These are phyloP conservation scores for Acrossocheilus wenchowensis DNA, from an alignment of 2,797 vertebrate genomes.

Conservation along the genomic window DNA sequence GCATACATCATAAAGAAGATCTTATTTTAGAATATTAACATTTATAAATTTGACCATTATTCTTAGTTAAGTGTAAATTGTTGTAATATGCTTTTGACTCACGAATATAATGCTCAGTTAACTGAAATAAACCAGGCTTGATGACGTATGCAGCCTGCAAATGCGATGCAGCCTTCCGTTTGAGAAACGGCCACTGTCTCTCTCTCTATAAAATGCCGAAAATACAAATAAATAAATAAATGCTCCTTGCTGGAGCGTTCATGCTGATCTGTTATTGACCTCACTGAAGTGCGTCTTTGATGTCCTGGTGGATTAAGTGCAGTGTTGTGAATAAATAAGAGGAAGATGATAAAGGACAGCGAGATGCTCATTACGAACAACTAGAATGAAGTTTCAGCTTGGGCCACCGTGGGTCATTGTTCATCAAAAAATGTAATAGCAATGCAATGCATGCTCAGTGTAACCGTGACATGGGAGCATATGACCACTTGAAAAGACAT, in stretches of 20 bases:
- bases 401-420: slow-evolving; percentile 6
- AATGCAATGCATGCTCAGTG: background rate
- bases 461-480: background rate
- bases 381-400: background rate
- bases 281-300: slow-evolving; percentile 8
- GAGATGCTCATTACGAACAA: slow-evolving; percentile 13
- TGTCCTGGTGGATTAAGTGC: slow-evolving; percentile 17
- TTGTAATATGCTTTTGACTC: no score
- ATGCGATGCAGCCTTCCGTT: no score
- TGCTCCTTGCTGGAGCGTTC: background rate
- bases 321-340: slow-evolving; percentile 38
- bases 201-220: background rate
- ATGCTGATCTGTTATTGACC: background rate
- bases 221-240: background rate
- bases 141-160: no score
- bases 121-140: no score
- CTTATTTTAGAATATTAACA: no score
- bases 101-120: no score
- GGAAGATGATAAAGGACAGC: slow-evolving; percentile 9
- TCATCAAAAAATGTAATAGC: slow-evolving; percentile 10
- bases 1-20: no score
- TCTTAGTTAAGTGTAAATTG: no score
- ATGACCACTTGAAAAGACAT: slow-evolving; percentile 22
- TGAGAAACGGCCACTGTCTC: no score
- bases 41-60: no score